Evolutionary conservation across 2,113 vertebrate species (phyloP), one percentile per base, ranked within the genome.

Genomic region (Verasper variegatus): DNA sequence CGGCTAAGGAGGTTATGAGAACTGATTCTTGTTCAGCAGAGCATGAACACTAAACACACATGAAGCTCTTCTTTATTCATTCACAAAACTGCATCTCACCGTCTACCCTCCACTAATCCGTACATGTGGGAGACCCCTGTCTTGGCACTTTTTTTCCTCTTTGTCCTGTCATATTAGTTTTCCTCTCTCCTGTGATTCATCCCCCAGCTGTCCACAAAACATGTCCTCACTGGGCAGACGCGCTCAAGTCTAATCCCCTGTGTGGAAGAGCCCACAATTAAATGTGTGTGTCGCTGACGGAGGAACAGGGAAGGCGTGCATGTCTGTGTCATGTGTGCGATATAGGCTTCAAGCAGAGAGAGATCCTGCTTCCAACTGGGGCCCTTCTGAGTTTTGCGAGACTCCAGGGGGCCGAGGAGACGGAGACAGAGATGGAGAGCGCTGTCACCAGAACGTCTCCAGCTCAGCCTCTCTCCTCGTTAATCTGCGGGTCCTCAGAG

Each of bases 121-220:
- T 51, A 66, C 80, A 76, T 17, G 31, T 26, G 37, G 68, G 51
- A 54, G 9, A 54, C 20, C 35, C 45, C 35, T 40, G 10, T 56
- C 31, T 63, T 73, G 51, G 3, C 51, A 52, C 47, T 67, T 63
- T 68, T 13, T 23, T 31, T 26, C 4, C 18, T 82, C 52, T 77
- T 66, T 67, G 40, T 76, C 8, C 70, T 21, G 58, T 81, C 65
- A 24, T 69, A 68, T 68, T 81, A 74, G 17, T 79, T 58, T 52
- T 24, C 73, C 54, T 70, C 56, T 79, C 57, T 69, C 15, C 15
- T n/a, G 87, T 87, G 86, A 91, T 90, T 88, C 37, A 91, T 90
- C 68, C 82, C 68, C 87, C 88, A 92, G 88, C 88, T 92, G 89
- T 91, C 85, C 66, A 40, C 75, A 81, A 85, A 89, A 86, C 74